These are phyloP conservation scores for Drosophila longiperda DNA, from an alignment of 2,888 invertebrate genomes.

Conservation along the genomic window DNA sequence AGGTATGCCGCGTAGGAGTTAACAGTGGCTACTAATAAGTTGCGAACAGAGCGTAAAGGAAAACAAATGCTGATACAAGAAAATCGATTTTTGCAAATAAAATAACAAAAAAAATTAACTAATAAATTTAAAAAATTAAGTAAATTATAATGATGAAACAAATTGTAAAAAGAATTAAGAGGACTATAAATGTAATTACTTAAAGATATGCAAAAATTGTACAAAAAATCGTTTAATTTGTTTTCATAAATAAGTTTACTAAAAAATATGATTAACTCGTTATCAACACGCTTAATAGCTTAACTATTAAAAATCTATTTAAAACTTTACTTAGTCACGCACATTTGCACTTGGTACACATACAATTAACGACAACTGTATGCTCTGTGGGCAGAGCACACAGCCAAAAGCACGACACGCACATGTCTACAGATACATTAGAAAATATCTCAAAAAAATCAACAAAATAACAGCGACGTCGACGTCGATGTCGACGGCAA, in stretches of 20 bases:
- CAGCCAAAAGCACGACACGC: conserved; percentile 47
- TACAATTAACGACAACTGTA: conserved; percentile 55
- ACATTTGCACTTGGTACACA: conserved; percentile 11
- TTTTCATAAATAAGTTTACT: neutral
- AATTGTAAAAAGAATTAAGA: no score
- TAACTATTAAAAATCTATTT: neutral
- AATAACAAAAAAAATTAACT: neutral
- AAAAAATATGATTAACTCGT: neutral
- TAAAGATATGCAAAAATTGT: neutral
- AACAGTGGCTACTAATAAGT: conserved; percentile 46
- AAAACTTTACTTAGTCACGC: neutral
- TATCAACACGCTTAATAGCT: neutral
- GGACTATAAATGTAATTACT: neutral
- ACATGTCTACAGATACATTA: conserved; percentile 78
- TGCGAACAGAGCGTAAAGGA: neutral
- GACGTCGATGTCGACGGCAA: conserved; percentile 15
- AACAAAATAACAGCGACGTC: conserved; percentile 64
- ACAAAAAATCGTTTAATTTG: neutral
- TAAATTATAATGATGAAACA: no score
- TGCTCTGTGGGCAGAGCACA: conserved; percentile 41
- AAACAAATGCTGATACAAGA: conserved; percentile 15
- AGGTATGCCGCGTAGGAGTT: conserved; percentile 42
- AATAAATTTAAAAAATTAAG: neutral
- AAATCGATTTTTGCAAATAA: neutral
- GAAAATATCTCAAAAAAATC: conserved; percentile 81